Evolutionary conservation across 2,113 vertebrate species (phyloP), one percentile per base, ranked within the genome.

Genomic region (Turdus rufiventris): DNA sequence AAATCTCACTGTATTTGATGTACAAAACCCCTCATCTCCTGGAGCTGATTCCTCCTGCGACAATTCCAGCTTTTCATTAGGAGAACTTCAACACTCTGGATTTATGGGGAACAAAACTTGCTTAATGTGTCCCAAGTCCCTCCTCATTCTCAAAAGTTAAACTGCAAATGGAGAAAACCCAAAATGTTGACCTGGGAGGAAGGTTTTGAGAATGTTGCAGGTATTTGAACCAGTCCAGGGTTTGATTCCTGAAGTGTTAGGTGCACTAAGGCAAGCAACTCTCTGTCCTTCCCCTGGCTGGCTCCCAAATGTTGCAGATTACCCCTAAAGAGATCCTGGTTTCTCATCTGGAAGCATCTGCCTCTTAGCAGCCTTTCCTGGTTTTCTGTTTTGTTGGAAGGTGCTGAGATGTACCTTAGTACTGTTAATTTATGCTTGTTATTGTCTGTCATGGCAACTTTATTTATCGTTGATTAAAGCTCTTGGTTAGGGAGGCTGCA

Each of bases 391-490:
- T 43, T 40, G 61, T 24, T 88, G 70, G 73, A 62, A 87, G 83
- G 66, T 94, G 34, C 47, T 72, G 71, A 85, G 48, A 68, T 1
- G 7, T 54, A 89, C 93, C 66, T 93, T 12, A 73, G 34, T 14
- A 14, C 2, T 0, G 6, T 15, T 67, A 36, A 76, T 91, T 88
- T 56, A 9, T 76, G 51, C 61, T 90, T 90, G 45, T 63, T 96
- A 17, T 80, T 94, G 58, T 85, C 90, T 93, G 74, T 71, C 93
- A 45, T 4, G 26, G 71, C 31, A 94, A 56, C 75, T 91, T 89
- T 82, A 73, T 95, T 93, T 95, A 83, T 19, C 91, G 75, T 9
- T 90, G 67, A 34, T 91, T 95, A 63, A 90, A 94, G 68, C 33
- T 61, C 72, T 95, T 71, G 78, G 75, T 88, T 76, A 40, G 57